Conservation (phyloP, 2,888 invertebrate species). For the Aphrophora alni region DNA sequence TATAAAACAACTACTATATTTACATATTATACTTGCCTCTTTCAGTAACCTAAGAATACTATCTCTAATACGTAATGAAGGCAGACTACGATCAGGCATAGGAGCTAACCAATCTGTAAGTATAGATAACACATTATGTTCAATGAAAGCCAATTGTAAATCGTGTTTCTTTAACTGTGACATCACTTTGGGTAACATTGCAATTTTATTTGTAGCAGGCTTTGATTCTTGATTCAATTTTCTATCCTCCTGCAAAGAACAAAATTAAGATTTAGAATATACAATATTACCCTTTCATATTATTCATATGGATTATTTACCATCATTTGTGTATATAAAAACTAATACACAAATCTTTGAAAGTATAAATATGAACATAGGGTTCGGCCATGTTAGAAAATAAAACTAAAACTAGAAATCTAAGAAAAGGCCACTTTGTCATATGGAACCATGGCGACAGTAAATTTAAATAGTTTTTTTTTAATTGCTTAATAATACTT, state of each 20-base stretch:
- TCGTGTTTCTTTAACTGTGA: constrained; percentile 95
- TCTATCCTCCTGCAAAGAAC: constrained; percentile 74
- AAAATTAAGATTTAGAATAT: too few relatives aligned
- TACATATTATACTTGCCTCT: constrained; percentile 66
- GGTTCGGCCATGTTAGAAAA: too few relatives aligned
- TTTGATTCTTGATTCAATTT: constrained; percentile 80
- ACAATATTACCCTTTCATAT: too few relatives aligned
- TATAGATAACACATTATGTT: constrained; percentile 90
- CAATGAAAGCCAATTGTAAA: constrained; percentile 93
- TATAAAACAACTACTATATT: constrained; percentile 36
- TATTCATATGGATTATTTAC: too few relatives aligned
- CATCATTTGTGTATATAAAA: too few relatives aligned
- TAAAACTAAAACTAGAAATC: too few relatives aligned
- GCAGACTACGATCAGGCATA: constrained; percentile 95
- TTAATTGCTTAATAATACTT: too few relatives aligned
- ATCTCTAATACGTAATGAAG: constrained; percentile 92
- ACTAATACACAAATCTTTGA: too few relatives aligned
- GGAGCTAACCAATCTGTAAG: constrained; percentile 98
- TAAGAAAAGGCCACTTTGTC: too few relatives aligned
- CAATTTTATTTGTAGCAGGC: constrained; percentile 93
- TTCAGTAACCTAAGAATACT: constrained; percentile 78
- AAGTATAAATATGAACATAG: too few relatives aligned
- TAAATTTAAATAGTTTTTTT: too few relatives aligned
- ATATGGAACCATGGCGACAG: too few relatives aligned
- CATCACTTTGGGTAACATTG: constrained; percentile 87